A percentile compares a stretch with the other conserved stretches of the same genome.
Conservation (phyloP, 2,113 vertebrate genomes). For the Gopherus flavomarginatus region DNA sequence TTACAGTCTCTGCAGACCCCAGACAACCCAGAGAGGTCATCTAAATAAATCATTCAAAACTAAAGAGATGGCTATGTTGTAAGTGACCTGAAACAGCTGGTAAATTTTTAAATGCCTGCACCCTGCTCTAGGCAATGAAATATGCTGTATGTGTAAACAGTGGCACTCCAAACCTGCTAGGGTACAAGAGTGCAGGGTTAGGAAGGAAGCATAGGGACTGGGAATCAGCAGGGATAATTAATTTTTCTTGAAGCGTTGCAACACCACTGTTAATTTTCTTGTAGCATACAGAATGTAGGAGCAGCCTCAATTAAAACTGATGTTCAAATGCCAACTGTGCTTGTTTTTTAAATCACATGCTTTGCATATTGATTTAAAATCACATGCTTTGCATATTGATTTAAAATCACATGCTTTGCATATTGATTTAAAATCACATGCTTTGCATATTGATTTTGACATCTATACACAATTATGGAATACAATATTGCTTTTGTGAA, state of each 20-base stretch:
- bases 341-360: slow-evolving; percentile 40
- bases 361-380: slow-evolving; percentile 61
- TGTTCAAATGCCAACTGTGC: slow-evolving; percentile 56
- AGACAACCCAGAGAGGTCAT: slow-evolving; percentile 46
- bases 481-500: not conserved
- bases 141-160: slow-evolving; percentile 24
- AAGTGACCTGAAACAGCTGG: slow-evolving; percentile 62
- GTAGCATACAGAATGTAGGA: not conserved
- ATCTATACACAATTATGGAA: not conserved
- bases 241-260: slow-evolving; percentile 42
- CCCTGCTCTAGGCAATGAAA: not conserved
- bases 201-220: not conserved
- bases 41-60: slow-evolving; percentile 51
- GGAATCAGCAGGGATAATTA: slow-evolving; percentile 41
- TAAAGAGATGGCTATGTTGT: slow-evolving; percentile 10
- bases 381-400: slow-evolving; percentile 55
- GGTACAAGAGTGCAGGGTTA: not conserved
- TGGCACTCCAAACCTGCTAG: not conserved
- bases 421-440: not conserved
- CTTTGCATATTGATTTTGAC: slow-evolving; percentile 61
- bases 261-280: slow-evolving; percentile 30
- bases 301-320: slow-evolving; percentile 63
- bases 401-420: no score
- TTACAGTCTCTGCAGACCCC: slow-evolving; percentile 26
- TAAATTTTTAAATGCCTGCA: slow-evolving; percentile 22